Evolutionary conservation across 2,888 invertebrate genomes (phyloP).

Genomic region (Drosophila lacicola): DNA sequence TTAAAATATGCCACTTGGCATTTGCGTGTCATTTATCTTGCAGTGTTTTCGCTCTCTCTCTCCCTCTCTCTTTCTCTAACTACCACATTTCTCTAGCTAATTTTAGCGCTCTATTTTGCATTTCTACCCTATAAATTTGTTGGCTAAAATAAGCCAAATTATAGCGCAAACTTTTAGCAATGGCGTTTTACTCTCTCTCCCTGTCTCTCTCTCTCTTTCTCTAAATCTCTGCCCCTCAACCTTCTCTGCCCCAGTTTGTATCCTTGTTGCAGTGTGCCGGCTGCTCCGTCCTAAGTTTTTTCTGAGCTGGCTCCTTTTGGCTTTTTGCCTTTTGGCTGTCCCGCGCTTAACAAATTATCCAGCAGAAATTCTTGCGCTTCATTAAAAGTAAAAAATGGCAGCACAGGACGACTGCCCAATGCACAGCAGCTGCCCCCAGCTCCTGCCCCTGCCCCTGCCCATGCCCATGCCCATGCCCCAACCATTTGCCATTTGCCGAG

Average conservation of each 20-base stretch:
- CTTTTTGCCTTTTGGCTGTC: conserved; percentile 74
- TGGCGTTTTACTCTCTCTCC: conserved; percentile 9
- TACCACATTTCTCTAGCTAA: conserved; percentile 42
- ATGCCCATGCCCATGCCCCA: conserved; percentile 12
- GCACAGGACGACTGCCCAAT: conserved; percentile 49
- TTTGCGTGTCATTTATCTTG: conserved; percentile 73
- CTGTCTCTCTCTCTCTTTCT: background rate
- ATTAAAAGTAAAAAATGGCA: conserved; percentile 82
- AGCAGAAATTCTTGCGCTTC: conserved; percentile 82
- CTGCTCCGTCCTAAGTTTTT: conserved; percentile 62
- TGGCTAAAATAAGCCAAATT: conserved; percentile 75
- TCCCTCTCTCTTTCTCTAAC: background rate
- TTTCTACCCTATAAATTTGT: conserved; percentile 74
- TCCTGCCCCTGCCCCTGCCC: background rate
- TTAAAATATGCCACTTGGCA: conserved; percentile 75
- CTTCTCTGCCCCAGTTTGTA: conserved; percentile 11
- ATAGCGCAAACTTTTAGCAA: conserved; percentile 63
- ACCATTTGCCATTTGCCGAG: conserved; percentile 2
- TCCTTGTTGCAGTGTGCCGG: conserved; percentile 58
- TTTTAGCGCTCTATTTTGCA: conserved; percentile 72
- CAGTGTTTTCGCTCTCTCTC: conserved; percentile 10
- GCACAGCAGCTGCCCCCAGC: background rate
- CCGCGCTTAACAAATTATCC: conserved; percentile 82
- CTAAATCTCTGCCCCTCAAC: no score
- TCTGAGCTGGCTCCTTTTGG: conserved; percentile 58